These are phyloP conservation scores for Trialeurodes vaporariorum DNA, from an alignment of 1,140 invertebrate species.

Conservation along the genomic window DNA sequence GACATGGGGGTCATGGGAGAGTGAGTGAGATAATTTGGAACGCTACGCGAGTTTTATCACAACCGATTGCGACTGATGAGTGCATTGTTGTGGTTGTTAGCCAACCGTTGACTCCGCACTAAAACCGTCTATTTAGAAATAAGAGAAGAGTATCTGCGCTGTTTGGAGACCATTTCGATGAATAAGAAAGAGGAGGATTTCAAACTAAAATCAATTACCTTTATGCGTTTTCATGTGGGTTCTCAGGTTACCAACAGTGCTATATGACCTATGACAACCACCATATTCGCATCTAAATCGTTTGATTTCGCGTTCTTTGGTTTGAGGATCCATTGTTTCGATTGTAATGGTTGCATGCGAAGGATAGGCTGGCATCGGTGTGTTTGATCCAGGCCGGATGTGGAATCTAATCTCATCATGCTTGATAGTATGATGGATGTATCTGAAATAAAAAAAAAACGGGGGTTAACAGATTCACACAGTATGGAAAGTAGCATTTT, in stretches of 20 bases:
- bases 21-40: too few species aligned
- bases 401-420: slow-evolving; percentile 56
- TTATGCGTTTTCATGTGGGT: slow-evolving; percentile 94
- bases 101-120: too few species aligned
- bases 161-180: too few species aligned
- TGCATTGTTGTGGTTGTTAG: too few species aligned
- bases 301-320: slow-evolving; percentile 46
- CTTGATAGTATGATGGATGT: slow-evolving; percentile 53
- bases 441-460: slow-evolving; percentile 37
- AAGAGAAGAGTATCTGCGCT: too few species aligned
- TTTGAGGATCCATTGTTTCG: slow-evolving; percentile 48
- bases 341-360: slow-evolving; percentile 53
- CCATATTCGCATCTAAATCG: slow-evolving; percentile 79
- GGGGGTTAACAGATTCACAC: too few species aligned
- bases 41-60: too few species aligned
- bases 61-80: too few species aligned
- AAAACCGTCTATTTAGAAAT: too few species aligned
- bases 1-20: too few species aligned
- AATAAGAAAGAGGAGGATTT: too few species aligned
- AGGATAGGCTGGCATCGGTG: slow-evolving; percentile 47
- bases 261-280: slow-evolving; percentile 80
- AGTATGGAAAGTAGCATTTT: too few species aligned
- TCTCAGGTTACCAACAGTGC: slow-evolving; percentile 84
- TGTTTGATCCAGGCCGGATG: slow-evolving; percentile 45
- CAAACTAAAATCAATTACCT: slow-evolving; percentile 45